Conservation (phyloP, 2,113 vertebrate genomes). For the Donacobius atricapilla region DNA sequence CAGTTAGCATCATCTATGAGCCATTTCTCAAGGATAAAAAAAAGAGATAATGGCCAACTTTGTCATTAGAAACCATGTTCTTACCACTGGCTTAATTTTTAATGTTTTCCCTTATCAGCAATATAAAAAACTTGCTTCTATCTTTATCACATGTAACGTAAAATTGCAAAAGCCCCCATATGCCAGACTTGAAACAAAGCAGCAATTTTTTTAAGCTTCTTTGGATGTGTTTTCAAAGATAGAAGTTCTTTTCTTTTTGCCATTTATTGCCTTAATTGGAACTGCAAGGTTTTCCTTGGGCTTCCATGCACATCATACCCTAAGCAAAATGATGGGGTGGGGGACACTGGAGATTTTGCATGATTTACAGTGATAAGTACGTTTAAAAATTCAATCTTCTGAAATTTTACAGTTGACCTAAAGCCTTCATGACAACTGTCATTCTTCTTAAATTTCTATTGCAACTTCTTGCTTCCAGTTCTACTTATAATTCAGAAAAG, state of each 20-base stretch:
- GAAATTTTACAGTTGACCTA: background rate
- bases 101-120: background rate
- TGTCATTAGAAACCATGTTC: background rate
- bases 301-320: background rate
- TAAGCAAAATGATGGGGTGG: background rate
- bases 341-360: background rate
- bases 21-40: conserved; percentile 20
- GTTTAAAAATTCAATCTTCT: background rate
- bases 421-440: background rate
- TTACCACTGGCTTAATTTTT: background rate
- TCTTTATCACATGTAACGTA: background rate
- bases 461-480: background rate
- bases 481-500: background rate
- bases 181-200: background rate
- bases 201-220: background rate
- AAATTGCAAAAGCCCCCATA: background rate
- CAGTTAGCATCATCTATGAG: background rate
- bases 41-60: background rate
- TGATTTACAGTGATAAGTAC: background rate
- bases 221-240: background rate
- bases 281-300: background rate
- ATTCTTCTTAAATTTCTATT: background rate
- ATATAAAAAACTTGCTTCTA: background rate
- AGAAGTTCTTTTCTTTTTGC: background rate
- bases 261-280: background rate